Percentiles rank a stretch among this genome's conserved stretches.
phyloP scores from a whole-genome alignment of 2,797 vertebrate species.

The Enteromius paludinosus region DNA sequence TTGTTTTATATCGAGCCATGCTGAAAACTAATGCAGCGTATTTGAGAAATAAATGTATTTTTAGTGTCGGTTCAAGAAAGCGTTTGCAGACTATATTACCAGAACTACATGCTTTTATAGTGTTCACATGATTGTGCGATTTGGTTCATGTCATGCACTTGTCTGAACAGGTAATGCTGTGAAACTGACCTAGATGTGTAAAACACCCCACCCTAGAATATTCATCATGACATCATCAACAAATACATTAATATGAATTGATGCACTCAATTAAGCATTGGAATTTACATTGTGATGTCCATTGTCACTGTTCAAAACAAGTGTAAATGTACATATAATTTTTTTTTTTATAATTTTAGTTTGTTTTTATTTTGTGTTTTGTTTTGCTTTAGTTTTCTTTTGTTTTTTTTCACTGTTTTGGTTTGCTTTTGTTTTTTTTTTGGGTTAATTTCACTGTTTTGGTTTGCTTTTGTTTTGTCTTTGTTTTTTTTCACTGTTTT shows the following conservation, averaged over 20 bases:
- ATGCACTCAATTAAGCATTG: background rate
- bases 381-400: background rate
- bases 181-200: background rate
- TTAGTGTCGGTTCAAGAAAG: background rate
- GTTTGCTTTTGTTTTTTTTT: no score
- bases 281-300: background rate
- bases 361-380: background rate
- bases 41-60: background rate
- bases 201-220: background rate
- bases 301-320: background rate
- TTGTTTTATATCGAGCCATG: background rate
- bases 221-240: background rate
- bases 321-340: no score
- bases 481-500: no score
- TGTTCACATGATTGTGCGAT: background rate
- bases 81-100: background rate
- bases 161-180: background rate
- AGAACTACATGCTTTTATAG: background rate
- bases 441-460: no score
- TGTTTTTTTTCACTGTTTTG: no score
- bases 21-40: background rate
- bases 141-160: background rate
- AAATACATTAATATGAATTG: background rate
- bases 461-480: background rate
- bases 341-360: no score